Percentiles rank a stretch among this genome's conserved stretches.
Conservation (phyloP, 2,113 vertebrate species). For the Notarius lentiginosus region DNA sequence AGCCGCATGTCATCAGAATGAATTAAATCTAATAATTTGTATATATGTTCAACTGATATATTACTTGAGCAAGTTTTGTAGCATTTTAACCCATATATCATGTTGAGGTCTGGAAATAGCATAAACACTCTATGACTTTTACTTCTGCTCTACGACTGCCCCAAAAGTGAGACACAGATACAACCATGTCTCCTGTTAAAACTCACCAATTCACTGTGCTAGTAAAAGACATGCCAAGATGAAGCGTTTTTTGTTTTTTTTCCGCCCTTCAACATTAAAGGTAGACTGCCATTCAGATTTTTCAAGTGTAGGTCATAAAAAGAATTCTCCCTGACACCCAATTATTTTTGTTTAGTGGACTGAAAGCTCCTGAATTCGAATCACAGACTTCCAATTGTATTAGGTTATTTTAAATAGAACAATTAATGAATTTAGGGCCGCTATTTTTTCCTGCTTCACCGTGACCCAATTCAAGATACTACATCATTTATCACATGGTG, state of each 20-base stretch:
- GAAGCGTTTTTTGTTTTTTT: background rate
- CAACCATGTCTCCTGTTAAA: background rate
- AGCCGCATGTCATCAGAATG: background rate
- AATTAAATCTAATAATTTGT: background rate
- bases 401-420: too few species aligned
- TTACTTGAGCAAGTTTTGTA: background rate
- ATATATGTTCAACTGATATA: background rate
- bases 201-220: conserved; percentile 3
- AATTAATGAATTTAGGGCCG: too few species aligned
- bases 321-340: too few species aligned
- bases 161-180: background rate
- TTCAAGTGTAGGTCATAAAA: too few species aligned
- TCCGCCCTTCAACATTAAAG: too few species aligned
- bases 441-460: too few species aligned
- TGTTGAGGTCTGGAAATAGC: background rate
- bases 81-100: background rate
- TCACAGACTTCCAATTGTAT: too few species aligned
- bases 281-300: too few species aligned
- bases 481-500: too few species aligned
- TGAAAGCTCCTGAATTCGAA: too few species aligned
- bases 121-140: background rate
- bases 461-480: too few species aligned
- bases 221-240: conserved; percentile 12
- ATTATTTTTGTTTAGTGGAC: too few species aligned
- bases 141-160: background rate